Percentiles rank a stretch among this genome's conserved stretches.
phyloP scores from a whole-genome alignment of 2,888 invertebrate species.

The Hyposoter didymator region DNA sequence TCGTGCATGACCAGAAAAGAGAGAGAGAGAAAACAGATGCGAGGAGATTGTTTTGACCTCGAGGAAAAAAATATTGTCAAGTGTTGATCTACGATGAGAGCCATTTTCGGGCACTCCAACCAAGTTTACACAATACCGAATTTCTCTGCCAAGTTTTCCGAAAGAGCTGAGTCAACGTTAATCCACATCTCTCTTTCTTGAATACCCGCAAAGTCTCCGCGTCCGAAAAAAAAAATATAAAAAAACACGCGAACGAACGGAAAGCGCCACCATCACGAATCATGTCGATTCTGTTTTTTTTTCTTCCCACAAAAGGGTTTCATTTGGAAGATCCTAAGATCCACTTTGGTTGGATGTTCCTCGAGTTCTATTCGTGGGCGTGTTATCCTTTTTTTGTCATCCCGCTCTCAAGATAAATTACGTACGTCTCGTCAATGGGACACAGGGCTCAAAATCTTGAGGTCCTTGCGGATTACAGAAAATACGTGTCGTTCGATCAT shows the following conservation, averaged over 20 bases:
- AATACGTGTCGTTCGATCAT: constrained; percentile 30
- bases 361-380: not conserved
- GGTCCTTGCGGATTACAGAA: constrained; percentile 13
- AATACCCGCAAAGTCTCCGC: not conserved
- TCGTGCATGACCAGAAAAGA: not conserved
- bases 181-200: constrained; percentile 22
- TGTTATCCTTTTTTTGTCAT: constrained; percentile 11
- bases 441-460: constrained; percentile 1
- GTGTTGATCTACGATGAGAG: constrained; percentile 37
- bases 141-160: constrained; percentile 32
- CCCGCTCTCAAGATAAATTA: constrained; percentile 43
- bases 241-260: constrained; percentile 25
- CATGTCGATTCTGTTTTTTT: constrained; percentile 28
- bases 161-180: constrained; percentile 22
- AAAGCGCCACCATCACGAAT: constrained; percentile 13
- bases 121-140: constrained; percentile 43
- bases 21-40: not conserved
- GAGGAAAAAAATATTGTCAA: not conserved
- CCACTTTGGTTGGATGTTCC: constrained; percentile 4
- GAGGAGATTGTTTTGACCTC: constrained; percentile 4
- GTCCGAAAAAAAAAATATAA: constrained; percentile 17
- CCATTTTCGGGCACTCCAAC: not conserved
- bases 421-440: constrained; percentile 13
- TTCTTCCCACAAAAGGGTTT: constrained; percentile 32
- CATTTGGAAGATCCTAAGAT: constrained; percentile 25